Base-by-base conservation (phyloP, 2,888 invertebrate species). In the Thecophora atra region DNA sequence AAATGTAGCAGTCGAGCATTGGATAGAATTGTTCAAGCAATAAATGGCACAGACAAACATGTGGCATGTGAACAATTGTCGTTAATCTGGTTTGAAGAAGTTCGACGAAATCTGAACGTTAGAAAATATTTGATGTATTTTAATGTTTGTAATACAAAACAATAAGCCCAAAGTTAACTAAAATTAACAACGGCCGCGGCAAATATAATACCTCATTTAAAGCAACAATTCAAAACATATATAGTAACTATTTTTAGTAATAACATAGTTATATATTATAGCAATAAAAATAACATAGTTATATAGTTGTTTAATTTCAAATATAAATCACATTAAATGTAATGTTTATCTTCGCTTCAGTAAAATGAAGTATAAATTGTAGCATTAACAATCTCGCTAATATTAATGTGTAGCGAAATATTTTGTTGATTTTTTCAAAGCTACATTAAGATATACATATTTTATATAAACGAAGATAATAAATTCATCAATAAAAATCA, bases 171-270 rank as follows among this genome's bases (percentile, higher is more conserved):
- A 64, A 64, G n/a, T 64, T 17, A 47, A 44, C 47, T 44, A 17
- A 44, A 42, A 21, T 26, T 19, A 64, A 64, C 64, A 64, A 47
- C 44, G 47, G 64, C 64, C 64, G 64, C 47, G 64, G 44, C 26
- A 64, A 63, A 47, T 47, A 64, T 64, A 58, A 64, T 64, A 64
- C 64, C 64, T 64, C 64, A 64, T 64, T 24, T 47, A 64, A 64
- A 64, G 42, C 42, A 62, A 62, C 62, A 42, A 19, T 13, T 66
- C 30, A n/a, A 54, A 37, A 19, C 37, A 66, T 66, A 66, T 30
- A 21, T 21, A 66, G 24, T 56, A 58, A 47, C 19, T 26, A 42
- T 37, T 54, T 52, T 54, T 52, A 52, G 37, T 67, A 54, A 37
- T 17, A 54, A 26, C 6, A 54, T 52, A 17, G n/a, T 30, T 66